Evolutionary conservation across 2,113 vertebrate genomes (phyloP), one percentile per base, ranked within the genome.

Genomic region (Eupsittula cactorum): DNA sequence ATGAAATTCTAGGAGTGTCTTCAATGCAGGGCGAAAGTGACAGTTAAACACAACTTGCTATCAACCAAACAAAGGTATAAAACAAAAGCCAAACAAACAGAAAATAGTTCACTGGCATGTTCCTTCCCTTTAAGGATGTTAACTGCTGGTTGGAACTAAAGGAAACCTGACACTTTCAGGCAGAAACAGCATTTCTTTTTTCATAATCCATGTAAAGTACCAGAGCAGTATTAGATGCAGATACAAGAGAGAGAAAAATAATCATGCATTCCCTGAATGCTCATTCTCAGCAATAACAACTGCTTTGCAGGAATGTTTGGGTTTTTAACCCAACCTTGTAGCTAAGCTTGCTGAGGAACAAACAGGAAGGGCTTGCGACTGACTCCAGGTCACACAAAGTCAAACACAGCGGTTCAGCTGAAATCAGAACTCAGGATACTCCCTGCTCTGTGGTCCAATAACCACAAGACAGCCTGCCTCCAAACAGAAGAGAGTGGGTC

Each of bases 351-450:
- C 64, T 63, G 68, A 92, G 49, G 57, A 81, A 42, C 74, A 74
- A 63, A 46, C 44, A 82, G 46, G 41, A 69, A 90, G 79, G 71
- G 52, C 37, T 71, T 7, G 4, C 0, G 5, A 24, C 73, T 75
- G 87, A 91, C 70, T 82, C 65, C 88, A 92, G 91, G 93, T 88
- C 96, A 96, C 65, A 71, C 53, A 86, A 63, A 95, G 85, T 76
- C 95, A 96, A 93, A 86, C 64, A 25, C 68, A n/a, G 77, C 5
- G 57, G 76, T 21, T 91, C 75, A 81, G 85, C 73, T 92, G 77
- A 69, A 82, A 76, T 44, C 24, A 82, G 52, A 88, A 57, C 47
- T 90, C 75, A 39, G 75, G 82, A 84, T 59, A 63, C 82, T 94
- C 76, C 50, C 59, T 73, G 74, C 46, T 68, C 57, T 68, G 70